These are phyloP conservation scores for Chiloscyllium punctatum DNA, from an alignment of 2,797 vertebrate genomes.

Conservation along the genomic window DNA sequence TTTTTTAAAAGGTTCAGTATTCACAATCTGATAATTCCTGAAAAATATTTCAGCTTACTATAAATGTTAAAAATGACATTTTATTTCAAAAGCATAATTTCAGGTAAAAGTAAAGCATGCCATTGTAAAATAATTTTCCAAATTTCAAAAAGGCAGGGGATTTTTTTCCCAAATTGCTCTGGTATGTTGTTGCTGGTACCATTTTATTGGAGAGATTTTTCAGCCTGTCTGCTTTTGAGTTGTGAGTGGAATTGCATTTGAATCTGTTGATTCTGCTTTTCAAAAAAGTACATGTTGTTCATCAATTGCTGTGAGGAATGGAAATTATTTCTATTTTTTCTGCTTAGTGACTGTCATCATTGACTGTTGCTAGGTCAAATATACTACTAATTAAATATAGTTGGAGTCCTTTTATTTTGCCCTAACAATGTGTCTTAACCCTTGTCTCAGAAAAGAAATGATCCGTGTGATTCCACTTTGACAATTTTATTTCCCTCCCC, in stretches of 20 bases:
- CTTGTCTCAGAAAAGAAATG: not conserved
- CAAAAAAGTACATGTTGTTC: not conserved
- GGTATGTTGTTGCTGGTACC: not conserved
- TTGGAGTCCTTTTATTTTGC: not conserved
- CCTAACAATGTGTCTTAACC: not conserved
- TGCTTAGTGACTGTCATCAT: not conserved
- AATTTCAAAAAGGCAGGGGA: not conserved
- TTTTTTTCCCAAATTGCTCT: not conserved
- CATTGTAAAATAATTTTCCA: not conserved
- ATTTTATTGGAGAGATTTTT: not conserved
- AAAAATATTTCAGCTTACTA: not conserved
- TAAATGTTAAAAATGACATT: not conserved
- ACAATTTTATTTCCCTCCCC: constrained; percentile 20
- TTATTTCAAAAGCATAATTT: not conserved
- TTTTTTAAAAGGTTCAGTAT: too few species aligned
- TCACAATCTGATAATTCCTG: not conserved
- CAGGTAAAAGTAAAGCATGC: not conserved
- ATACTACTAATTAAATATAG: not conserved
- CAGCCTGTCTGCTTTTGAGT: not conserved
- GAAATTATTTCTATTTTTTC: not conserved
- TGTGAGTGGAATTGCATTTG: not conserved
- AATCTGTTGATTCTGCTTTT: not conserved
- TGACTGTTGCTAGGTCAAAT: not conserved
- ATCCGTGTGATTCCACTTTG: not conserved
- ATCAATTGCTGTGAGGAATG: not conserved